Evolutionary conservation across 2,888 invertebrate species (phyloP).

Genomic region (Nowickia ferox): DNA sequence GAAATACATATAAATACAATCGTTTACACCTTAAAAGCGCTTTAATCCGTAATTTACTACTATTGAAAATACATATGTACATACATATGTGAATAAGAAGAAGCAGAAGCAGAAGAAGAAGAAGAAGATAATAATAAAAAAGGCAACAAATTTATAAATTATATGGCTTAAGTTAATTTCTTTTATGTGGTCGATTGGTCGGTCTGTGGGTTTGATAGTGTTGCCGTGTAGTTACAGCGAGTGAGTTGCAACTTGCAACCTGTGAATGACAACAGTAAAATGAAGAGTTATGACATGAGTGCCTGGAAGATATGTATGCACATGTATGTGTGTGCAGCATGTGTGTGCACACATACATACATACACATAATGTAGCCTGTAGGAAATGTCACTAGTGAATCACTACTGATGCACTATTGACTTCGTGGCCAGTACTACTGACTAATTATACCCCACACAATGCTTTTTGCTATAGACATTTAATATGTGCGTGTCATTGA

Average conservation of each 20-base stretch:
- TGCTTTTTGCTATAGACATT: too few relatives aligned
- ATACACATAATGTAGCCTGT: too few relatives aligned
- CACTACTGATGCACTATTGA: too few relatives aligned
- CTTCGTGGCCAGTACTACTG: too few relatives aligned
- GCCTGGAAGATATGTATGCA: conserved; percentile 41
- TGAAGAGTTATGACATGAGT: conserved; percentile 61
- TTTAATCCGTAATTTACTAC: too few relatives aligned
- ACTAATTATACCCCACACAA: too few relatives aligned
- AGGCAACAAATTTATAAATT: not conserved
- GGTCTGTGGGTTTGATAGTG: conserved; percentile 17
- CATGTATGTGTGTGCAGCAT: too few relatives aligned
- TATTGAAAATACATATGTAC: not conserved
- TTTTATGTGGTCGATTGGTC: conserved; percentile 29
- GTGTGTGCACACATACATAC: too few relatives aligned
- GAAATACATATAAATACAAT: too few relatives aligned
- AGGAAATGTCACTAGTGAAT: too few relatives aligned
- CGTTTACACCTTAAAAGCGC: too few relatives aligned
- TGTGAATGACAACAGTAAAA: conserved; percentile 23
- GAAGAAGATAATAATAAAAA: not conserved
- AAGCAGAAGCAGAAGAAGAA: not conserved
- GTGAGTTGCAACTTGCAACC: not conserved
- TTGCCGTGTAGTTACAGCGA: not conserved
- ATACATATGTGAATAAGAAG: not conserved
- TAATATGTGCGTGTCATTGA: too few relatives aligned
- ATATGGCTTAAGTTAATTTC: conserved; percentile 39